phyloP scores from a whole-genome alignment of 2,888 invertebrate genomes.

The Philereme vetulata region DNA sequence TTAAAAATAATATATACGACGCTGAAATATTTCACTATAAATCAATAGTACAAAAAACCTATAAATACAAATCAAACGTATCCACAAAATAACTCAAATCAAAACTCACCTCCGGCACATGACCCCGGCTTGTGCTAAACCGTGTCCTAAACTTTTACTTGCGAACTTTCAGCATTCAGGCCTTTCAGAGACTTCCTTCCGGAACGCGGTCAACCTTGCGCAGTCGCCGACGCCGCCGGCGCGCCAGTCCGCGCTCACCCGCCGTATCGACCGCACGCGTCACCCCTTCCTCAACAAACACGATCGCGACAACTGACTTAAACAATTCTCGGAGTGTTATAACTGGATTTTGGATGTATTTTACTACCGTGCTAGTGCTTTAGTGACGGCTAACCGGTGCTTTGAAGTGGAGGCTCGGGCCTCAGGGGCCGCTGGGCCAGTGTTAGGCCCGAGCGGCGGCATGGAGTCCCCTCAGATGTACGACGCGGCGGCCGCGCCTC shows the following conservation, averaged over 20 bases:
- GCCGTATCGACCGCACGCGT: slow-evolving; percentile 66
- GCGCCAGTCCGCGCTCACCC: slow-evolving; percentile 70
- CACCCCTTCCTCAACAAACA: slow-evolving; percentile 43
- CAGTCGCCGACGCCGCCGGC: slow-evolving; percentile 52
- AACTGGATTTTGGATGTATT: slow-evolving; percentile 12
- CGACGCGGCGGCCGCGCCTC: slow-evolving; percentile 87
- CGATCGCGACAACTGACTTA: slow-evolving; percentile 48
- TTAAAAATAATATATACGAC: no score
- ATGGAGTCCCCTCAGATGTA: slow-evolving; percentile 96
- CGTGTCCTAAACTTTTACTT: slow-evolving; percentile 65
- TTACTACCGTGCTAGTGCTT: slow-evolving; percentile 66
- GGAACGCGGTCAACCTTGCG: slow-evolving; percentile 61
- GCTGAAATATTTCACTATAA: no score
- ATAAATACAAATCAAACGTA: no score
- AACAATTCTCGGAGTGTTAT: slow-evolving; percentile 36
- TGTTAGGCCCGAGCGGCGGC: slow-evolving; percentile 76
- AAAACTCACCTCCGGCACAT: slow-evolving; percentile 1
- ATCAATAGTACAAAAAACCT: no score
- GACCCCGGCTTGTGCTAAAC: slow-evolving; percentile 11
- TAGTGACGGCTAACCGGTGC: slow-evolving; percentile 75
- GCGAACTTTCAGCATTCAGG: slow-evolving; percentile 74
- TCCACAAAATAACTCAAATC: neutral
- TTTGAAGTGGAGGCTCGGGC: slow-evolving; percentile 80
- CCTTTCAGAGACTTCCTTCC: slow-evolving; percentile 77
- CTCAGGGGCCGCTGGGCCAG: slow-evolving; percentile 76